Evolutionary conservation across 2,113 vertebrate genomes (phyloP), one percentile per base, ranked within the genome.

Genomic region (Tyto alba): DNA sequence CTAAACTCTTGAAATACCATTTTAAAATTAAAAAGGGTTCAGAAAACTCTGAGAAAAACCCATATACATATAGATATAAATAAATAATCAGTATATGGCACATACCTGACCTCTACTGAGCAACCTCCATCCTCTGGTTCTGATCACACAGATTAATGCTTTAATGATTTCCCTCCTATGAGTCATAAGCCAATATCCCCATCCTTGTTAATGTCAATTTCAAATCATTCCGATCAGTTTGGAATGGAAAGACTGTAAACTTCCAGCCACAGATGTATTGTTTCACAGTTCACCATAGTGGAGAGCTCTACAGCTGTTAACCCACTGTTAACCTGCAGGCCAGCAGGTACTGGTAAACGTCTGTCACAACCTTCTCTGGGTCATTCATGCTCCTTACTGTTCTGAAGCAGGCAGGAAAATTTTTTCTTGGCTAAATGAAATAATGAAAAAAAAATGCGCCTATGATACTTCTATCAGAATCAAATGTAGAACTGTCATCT

Each of bases 191-290:
- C n/a, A 64, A 20, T 26, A 48, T 20, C 9, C 16, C 3, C 8
- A 34, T 4, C 7, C 34, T 34, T 62, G 16, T 30, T 36, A 57
- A 57, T 16, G 13, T 11, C 7, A 85, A 27, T 66, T 85, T 89
- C 5, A 45, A n/a, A 76, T 21, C 1, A 67, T 53, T 59, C 21
- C 25, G 48, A 1, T 2, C 10, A 5, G 13, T 82, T 26, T 79
- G 60, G 27, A 82, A 82, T 79, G 60, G 27, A 82, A 82, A 71
- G 16, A 50, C 13, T 15, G 16, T 20, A 45, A 71, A 23, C 8
- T 38, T 83, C 9, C 18, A 68, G 50, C 6, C 30, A 22, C 10
- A 21, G 3, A 1, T 0, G 0, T 41, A 22, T 9, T 50, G 2
- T 74, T 88, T 21, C 40, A 52, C 23, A 2, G 1, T 29, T 32